Evolutionary conservation across 1,140 invertebrate species (phyloP).

Genomic region (Panagrolaimus sp.): DNA sequence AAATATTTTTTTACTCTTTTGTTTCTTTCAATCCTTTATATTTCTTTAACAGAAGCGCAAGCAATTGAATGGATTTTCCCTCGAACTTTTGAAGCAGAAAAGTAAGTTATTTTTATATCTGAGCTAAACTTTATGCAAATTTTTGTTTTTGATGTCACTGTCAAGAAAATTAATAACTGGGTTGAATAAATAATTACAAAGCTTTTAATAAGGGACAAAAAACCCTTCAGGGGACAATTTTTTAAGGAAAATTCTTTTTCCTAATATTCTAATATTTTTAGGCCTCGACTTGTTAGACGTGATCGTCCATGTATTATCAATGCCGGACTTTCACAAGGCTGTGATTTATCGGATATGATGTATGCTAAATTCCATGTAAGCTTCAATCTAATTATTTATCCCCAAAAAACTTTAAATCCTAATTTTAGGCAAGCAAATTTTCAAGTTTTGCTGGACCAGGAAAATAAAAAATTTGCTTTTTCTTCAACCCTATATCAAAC

Average conservation of each 20-base stretch:
- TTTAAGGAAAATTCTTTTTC: conserved; percentile 7
- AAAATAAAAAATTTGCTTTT: not conserved
- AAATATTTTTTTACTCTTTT: no score
- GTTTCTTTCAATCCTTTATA: no score
- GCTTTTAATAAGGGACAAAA: no score
- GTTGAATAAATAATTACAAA: no score
- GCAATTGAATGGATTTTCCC: no score
- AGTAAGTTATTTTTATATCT: conserved; percentile 9
- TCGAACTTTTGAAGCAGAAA: no score
- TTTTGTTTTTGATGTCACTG: no score
- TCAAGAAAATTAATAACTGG: no score
- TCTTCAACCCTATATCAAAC: no score
- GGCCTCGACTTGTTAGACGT: conserved; percentile 12
- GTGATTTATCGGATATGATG: conserved; percentile 29
- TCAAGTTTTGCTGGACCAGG: conserved; percentile 32
- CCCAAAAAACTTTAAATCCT: not conserved
- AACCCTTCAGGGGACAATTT: no score
- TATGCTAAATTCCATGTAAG: conserved; percentile 30
- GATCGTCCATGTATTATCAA: conserved; percentile 29
- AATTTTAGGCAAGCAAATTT: conserved; percentile 29
- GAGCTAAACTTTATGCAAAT: not conserved
- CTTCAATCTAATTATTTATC: not conserved
- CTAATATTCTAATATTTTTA: conserved; percentile 9
- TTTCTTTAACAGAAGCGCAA: no score
- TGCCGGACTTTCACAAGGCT: conserved; percentile 31